Evolutionary conservation across 2,113 vertebrate species (phyloP).

Genomic region (Sylvia atricapilla): DNA sequence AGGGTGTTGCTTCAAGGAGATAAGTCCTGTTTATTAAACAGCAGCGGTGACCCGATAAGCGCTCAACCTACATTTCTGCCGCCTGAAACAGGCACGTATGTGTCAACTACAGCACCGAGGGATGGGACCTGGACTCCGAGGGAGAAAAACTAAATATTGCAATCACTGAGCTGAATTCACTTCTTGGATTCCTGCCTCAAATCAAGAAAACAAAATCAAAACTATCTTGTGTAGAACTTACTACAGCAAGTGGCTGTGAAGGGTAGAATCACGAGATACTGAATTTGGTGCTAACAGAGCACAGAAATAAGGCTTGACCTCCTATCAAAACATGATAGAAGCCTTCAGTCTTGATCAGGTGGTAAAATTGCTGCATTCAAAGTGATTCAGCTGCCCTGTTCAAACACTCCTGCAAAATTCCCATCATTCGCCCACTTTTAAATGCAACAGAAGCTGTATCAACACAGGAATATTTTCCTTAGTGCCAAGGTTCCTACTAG

Average conservation of each 20-base stretch:
- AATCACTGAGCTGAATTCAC: background rate
- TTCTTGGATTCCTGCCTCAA: background rate
- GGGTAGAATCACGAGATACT: background rate
- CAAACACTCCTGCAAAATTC: background rate
- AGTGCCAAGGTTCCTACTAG: background rate
- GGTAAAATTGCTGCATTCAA: background rate
- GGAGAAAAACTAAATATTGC: background rate
- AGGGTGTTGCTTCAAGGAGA: slow-evolving; percentile 48
- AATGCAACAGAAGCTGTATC: accelerated
- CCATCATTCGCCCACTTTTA: background rate
- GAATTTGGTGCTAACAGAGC: background rate
- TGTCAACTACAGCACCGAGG: background rate
- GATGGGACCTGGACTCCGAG: background rate
- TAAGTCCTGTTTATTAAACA: slow-evolving; percentile 51
- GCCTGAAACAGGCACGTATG: background rate
- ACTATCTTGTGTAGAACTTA: background rate
- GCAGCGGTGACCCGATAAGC: slow-evolving; percentile 1
- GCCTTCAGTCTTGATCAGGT: background rate
- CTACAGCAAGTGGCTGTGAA: background rate
- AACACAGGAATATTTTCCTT: background rate
- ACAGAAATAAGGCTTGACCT: background rate
- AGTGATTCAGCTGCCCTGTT: background rate
- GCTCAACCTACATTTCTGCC: background rate
- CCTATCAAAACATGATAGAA: background rate
- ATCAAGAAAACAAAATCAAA: background rate